Evolutionary conservation across 2,888 invertebrate genomes (phyloP).

Genomic region (Gortyna flavago): DNA sequence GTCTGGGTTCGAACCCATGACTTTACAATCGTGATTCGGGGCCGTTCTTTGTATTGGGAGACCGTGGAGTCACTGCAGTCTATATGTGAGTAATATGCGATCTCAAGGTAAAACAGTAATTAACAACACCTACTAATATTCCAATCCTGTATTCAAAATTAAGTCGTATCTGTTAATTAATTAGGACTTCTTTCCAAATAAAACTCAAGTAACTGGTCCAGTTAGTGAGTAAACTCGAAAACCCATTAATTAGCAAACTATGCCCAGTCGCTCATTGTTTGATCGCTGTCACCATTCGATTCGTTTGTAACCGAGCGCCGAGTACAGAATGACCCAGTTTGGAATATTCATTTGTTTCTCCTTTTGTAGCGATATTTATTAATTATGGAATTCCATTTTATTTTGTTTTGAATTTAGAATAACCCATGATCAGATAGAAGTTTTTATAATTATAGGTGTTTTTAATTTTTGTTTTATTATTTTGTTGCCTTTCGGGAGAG

Average conservation of each 20-base stretch:
- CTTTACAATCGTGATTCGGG: too few species aligned
- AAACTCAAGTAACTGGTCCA: constrained; percentile 11
- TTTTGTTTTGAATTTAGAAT: constrained; percentile 29
- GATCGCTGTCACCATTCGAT: constrained; percentile 60
- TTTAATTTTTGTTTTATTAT: background rate
- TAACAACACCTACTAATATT: background rate
- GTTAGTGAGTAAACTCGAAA: constrained; percentile 18
- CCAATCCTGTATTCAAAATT: background rate
- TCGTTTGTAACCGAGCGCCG: constrained; percentile 20
- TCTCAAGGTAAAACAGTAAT: background rate
- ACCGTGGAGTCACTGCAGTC: background rate
- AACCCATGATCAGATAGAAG: background rate
- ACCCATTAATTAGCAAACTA: constrained; percentile 65
- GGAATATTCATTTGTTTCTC: constrained; percentile 19
- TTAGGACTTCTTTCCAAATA: background rate
- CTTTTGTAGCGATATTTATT: constrained; percentile 30
- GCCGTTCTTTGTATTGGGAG: background rate
- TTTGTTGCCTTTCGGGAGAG: background rate
- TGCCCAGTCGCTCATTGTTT: constrained; percentile 67
- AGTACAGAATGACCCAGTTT: constrained; percentile 51
- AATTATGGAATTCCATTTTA: constrained; percentile 17
- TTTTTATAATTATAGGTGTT: background rate
- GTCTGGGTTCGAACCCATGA: background rate
- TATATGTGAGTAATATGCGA: background rate
- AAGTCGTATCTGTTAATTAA: background rate